Percentiles rank a stretch among this genome's conserved stretches.
phyloP scores from a whole-genome alignment of 2,888 invertebrate genomes.

The Drosophila putrida region DNA sequence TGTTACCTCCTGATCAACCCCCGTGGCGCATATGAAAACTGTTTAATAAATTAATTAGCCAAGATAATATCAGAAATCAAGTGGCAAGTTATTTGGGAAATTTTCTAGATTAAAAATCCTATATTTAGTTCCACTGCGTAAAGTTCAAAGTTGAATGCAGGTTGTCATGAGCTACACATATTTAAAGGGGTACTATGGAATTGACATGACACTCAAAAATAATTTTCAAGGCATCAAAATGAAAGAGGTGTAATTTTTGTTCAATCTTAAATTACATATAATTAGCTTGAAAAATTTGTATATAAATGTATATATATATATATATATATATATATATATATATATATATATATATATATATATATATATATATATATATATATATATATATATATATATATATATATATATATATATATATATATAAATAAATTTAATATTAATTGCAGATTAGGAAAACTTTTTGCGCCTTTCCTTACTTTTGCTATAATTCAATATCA shows the following conservation, averaged over 20 bases:
- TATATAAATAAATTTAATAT: neutral
- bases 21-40: conserved; percentile 55
- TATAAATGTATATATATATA: neutral
- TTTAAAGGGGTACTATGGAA: neutral
- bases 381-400: neutral
- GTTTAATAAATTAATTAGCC: conserved; percentile 71
- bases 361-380: neutral
- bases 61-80: conserved; percentile 51
- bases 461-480: no score
- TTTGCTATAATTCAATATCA: no score
- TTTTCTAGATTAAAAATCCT: conserved; percentile 17
- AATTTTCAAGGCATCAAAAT: no score
- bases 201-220: neutral
- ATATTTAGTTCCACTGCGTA: conserved; percentile 31
- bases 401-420: neutral
- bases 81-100: conserved; percentile 38
- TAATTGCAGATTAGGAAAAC: neutral
- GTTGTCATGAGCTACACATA: conserved; percentile 13
- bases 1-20: conserved; percentile 7
- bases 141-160: conserved; percentile 43
- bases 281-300: neutral
- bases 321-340: neutral
- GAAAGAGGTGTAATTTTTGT: neutral
- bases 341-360: neutral
- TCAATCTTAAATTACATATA: neutral